Base-by-base conservation (phyloP, 2,888 invertebrate species). In the Timema cristinae region DNA sequence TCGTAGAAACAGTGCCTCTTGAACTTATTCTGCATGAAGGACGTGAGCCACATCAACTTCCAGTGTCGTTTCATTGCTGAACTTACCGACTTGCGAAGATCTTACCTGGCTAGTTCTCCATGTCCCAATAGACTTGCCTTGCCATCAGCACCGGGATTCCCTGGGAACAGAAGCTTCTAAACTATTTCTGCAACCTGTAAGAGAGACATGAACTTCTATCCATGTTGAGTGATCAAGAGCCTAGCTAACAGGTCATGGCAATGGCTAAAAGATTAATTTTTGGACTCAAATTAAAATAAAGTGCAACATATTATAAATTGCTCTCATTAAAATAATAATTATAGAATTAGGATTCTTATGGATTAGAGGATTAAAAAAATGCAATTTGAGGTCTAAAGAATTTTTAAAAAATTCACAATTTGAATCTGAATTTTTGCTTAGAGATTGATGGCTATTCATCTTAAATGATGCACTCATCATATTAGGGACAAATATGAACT, bases 131-230 rank as follows among this genome's bases (percentile, higher is more conserved):
- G 76, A 99, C 95, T 86, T 97, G 98, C 98, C 82, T 99, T 0
- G 97, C 96, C 98, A 99, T 98, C n/a, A 98, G 86, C 0, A 98
- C 96, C 0, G 99, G 98, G 74, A 99, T 91, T 97, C 98, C 77
- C 95, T 89, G 76, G 72, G 74, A 61, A 67, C 50, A 67, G 9
- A 49, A 32, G 4, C 32, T 4, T 32, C 15, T 13, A 54, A 54
- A 54, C 1, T n/a, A 54, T n/a, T 54, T n/a, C 13, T 54, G 56
- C 15, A n/a, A 54, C 56, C 56, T 54, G 32, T 32, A 32, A 32
- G 32, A 32, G 32, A 32, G 32, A 32, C 32, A 32, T 32, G 32
- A 32, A 32, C 32, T 4, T 32, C 32, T 32, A 32, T 32, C 32
- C 32, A 32, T 32, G 32, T 4, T 32, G 32, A 32, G 32, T 32